A percentile compares a stretch with the other conserved stretches of the same genome.
phyloP scores from a whole-genome alignment of 2,888 invertebrate genomes.

The Drosophila hamatofila region DNA sequence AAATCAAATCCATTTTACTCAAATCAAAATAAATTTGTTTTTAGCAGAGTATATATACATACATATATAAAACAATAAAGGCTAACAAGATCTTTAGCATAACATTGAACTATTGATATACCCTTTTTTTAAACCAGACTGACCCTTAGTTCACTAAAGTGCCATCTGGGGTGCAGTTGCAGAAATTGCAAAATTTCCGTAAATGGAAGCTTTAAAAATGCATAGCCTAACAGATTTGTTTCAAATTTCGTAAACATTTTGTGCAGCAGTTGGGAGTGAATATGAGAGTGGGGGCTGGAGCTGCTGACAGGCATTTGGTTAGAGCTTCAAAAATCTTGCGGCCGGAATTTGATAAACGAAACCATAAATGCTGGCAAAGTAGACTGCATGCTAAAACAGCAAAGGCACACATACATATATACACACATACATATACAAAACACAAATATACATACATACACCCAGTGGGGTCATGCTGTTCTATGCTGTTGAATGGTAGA shows the following conservation, averaged over 20 bases:
- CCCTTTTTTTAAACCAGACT: neutral
- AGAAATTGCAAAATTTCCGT: constrained; percentile 27
- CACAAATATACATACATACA: constrained; percentile 16
- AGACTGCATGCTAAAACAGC: constrained; percentile 22
- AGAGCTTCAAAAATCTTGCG: constrained; percentile 29
- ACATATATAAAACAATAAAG: neutral
- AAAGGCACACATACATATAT: neutral
- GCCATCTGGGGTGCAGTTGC: constrained; percentile 33
- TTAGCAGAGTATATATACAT: no score
- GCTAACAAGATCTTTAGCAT: neutral
- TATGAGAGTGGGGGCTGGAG: no score
- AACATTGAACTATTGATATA: neutral
- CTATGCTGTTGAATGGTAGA: constrained; percentile 34
- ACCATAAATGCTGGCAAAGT: constrained; percentile 46
- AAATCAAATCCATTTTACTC: no score
- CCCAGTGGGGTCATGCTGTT: constrained; percentile 18
- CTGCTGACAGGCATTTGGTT: constrained; percentile 31
- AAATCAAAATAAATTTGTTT: no score
- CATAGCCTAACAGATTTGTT: constrained; percentile 38
- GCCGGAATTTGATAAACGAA: constrained; percentile 67
- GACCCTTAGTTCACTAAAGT: neutral
- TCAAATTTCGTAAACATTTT: constrained; percentile 27
- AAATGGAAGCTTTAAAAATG: constrained; percentile 57
- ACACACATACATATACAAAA: constrained; percentile 8
- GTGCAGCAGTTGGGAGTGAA: neutral